Evolutionary conservation across 2,888 invertebrate species (phyloP).

Genomic region (Beris morrisii): DNA sequence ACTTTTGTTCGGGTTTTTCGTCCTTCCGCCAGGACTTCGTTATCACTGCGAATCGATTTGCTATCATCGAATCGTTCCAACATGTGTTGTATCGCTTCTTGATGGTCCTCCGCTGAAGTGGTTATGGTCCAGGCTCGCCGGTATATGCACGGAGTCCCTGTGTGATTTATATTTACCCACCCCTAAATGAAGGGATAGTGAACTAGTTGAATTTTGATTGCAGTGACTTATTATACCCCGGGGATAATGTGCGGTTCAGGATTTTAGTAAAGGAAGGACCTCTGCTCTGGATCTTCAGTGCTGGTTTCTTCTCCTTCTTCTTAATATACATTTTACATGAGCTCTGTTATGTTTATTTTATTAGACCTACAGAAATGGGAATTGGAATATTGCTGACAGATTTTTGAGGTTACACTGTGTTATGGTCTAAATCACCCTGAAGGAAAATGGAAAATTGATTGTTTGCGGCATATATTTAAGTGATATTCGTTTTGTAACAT

Average conservation of each 20-base stretch:
- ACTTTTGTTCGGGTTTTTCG: background rate
- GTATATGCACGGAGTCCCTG: background rate
- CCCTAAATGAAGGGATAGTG: background rate
- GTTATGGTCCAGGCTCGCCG: conserved; percentile 4
- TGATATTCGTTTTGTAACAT: too few relatives aligned
- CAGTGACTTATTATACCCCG: conserved; percentile 33
- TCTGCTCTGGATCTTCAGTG: background rate
- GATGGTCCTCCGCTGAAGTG: conserved; percentile 20
- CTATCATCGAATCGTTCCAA: conserved; percentile 33
- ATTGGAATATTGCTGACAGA: background rate
- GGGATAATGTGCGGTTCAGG: conserved; percentile 3
- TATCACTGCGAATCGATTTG: conserved; percentile 34
- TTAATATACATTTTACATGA: background rate
- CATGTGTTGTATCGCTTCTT: conserved; percentile 30
- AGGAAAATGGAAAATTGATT: too few relatives aligned
- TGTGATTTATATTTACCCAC: conserved; percentile 16
- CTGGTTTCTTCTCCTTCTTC: too few relatives aligned
- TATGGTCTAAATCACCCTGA: too few relatives aligned
- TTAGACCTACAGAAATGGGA: background rate
- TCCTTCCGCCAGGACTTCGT: conserved; percentile 14
- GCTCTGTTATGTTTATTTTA: conserved; percentile 13
- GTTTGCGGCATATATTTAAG: too few relatives aligned
- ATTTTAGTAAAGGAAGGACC: background rate
- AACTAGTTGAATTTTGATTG: conserved; percentile 35
- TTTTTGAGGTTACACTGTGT: too few relatives aligned